A percentile compares a stretch with the other conserved stretches of the same genome.
These are phyloP conservation scores for Oscheius sp. DNA, from an alignment of 2,888 invertebrate genomes.

Conservation along the genomic window DNA sequence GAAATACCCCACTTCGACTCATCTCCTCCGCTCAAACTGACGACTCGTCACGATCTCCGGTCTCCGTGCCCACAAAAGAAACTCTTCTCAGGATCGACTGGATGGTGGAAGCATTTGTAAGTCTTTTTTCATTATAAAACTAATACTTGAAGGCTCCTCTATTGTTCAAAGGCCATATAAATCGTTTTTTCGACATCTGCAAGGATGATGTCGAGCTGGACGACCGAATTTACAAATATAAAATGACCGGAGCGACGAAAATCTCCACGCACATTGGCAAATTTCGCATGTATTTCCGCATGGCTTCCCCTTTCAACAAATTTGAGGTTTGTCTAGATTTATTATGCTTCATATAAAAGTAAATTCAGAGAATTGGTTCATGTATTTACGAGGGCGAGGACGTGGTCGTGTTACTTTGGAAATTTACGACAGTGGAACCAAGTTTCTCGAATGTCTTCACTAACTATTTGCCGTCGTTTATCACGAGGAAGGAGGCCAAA, in stretches of 20 bases:
- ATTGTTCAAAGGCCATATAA: slow-evolving; percentile 55
- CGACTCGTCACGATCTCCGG: too few relatives aligned
- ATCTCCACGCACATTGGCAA: slow-evolving; percentile 63
- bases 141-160: slow-evolving; percentile 51
- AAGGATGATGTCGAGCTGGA: slow-evolving; percentile 55
- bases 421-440: slow-evolving; percentile 58
- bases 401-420: slow-evolving; percentile 65
- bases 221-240: slow-evolving; percentile 65
- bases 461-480: slow-evolving; percentile 61
- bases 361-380: slow-evolving; percentile 61
- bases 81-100: slow-evolving; percentile 60
- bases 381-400: slow-evolving; percentile 68
- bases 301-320: slow-evolving; percentile 67
- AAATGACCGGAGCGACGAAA: slow-evolving; percentile 38
- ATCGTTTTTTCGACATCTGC: slow-evolving; percentile 56
- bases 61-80: slow-evolving; percentile 45
- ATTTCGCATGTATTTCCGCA: slow-evolving; percentile 65
- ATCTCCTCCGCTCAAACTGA: too few relatives aligned
- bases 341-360: not conserved
- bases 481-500: slow-evolving; percentile 60
- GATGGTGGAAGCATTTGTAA: slow-evolving; percentile 58
- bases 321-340: slow-evolving; percentile 52
- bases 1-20: too few relatives aligned
- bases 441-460: slow-evolving; percentile 37
- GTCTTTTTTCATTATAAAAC: slow-evolving; percentile 3